Evolutionary conservation across 2,113 vertebrate genomes (phyloP).

Genomic region (Montifringilla adamsi): DNA sequence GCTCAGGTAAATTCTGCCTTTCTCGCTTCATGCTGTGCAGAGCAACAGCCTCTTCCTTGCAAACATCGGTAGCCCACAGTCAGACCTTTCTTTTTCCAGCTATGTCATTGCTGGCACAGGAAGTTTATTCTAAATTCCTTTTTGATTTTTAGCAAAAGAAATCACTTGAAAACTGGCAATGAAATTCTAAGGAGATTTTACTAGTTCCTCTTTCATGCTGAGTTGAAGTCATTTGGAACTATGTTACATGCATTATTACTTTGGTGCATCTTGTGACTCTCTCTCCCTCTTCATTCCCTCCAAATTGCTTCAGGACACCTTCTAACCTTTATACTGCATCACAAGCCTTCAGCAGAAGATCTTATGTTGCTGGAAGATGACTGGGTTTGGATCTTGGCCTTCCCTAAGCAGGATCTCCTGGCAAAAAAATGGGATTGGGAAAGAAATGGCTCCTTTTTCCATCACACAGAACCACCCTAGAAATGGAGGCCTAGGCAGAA

Average conservation of each 20-base stretch:
- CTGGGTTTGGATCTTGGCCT: slow-evolving; percentile 67
- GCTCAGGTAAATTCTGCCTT: slow-evolving; percentile 37
- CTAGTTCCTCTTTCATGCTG: slow-evolving; percentile 10
- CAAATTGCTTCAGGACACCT: slow-evolving; percentile 64
- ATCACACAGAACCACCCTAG: slow-evolving; percentile 28
- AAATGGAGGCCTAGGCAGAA: slow-evolving; percentile 53
- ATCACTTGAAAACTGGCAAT: slow-evolving; percentile 1
- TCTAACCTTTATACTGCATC: slow-evolving; percentile 59
- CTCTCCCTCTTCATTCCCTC: slow-evolving; percentile 65
- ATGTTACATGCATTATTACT: slow-evolving; percentile 19
- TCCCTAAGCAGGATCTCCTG: slow-evolving; percentile 60
- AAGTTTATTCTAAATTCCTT: slow-evolving; percentile 24
- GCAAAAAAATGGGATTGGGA: slow-evolving; percentile 62
- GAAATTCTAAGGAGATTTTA: slow-evolving; percentile 30
- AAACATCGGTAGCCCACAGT: neutral
- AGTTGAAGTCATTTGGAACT: slow-evolving; percentile 61
- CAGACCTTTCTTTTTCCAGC: slow-evolving; percentile 26
- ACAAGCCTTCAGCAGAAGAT: slow-evolving; percentile 63
- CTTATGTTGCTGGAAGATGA: slow-evolving; percentile 65
- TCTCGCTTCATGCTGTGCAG: neutral
- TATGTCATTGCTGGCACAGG: neutral
- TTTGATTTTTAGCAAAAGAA: slow-evolving; percentile 2
- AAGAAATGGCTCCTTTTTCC: slow-evolving; percentile 57
- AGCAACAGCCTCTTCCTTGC: slow-evolving; percentile 28
- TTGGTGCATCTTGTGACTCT: slow-evolving; percentile 58